Base-by-base conservation (phyloP, 2,797 vertebrate species). In the Gallinago solitaria region DNA sequence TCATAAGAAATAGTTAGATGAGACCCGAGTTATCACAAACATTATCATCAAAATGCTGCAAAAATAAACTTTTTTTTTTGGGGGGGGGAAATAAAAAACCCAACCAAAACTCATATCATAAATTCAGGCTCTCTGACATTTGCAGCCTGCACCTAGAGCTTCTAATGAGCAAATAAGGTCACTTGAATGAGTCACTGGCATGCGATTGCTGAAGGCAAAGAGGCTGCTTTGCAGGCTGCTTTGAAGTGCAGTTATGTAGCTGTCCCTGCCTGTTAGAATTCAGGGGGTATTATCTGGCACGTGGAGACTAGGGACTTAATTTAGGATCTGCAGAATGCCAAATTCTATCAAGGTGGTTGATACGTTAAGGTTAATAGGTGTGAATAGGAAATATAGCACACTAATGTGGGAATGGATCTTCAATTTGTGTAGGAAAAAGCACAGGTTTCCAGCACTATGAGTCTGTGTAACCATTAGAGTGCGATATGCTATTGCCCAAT, bases 131-230 rank as follows among this genome's bases (percentile, higher is more conserved):
- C 71, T 76, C 61, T 97, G 97, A 96, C 96, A 97, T 98, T 97
- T 98, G 94, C 96, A 98, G 28, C 37, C 28, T 96, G 69, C 93
- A 96, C 91, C 95, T 91, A 83, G 68, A 95, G 89, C 94, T 96
- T 92, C 95, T 98, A 98, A 97, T 97, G 96, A 98, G 96, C 95
- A 96, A 96, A 95, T 93, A 96, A 98, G 96, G 97, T 98, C 95
- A 92, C 79, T 97, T 73, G 93, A 96, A 95, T 96, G 94, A 98
- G 92, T 98, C 96, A 91, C 87, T 96, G 54, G 87, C 30, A 2
- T 95, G 68, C 7, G 9, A 64, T 80, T 65, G 91, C 98, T 96
- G 82, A 97, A 96, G 93, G 97, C 97, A 82, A 83, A 94, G 92
- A 61, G 11, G 6, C 91, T 60, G 79, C 93, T 96, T 89, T 91